Percentiles rank a stretch among this genome's conserved stretches.
Conservation (phyloP, 2,113 vertebrate species). For the Antechinus stuartii region DNA sequence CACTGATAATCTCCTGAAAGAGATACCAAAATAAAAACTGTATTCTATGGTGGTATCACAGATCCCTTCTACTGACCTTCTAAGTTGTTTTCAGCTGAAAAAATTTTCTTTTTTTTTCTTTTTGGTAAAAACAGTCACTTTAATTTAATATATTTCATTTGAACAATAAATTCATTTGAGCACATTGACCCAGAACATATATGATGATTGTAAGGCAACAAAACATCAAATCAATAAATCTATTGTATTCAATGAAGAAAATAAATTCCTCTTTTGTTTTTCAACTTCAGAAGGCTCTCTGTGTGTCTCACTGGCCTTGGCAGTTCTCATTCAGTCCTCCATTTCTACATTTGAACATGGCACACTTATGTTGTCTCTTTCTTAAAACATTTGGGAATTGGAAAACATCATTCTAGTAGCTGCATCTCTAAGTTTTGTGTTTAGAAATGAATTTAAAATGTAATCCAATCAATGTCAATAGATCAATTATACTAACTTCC, state of each 20-base stretch:
- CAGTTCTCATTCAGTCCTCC: slow-evolving; percentile 81
- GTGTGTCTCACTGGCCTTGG: slow-evolving; percentile 77
- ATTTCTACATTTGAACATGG: slow-evolving; percentile 81
- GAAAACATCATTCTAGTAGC: slow-evolving; percentile 87
- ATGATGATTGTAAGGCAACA: slow-evolving; percentile 87
- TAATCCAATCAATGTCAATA: slow-evolving; percentile 86
- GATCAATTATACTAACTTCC: slow-evolving; percentile 91
- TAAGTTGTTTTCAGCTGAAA: no score
- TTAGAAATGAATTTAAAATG: slow-evolving; percentile 88
- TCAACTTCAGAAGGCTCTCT: slow-evolving; percentile 80
- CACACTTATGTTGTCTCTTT: slow-evolving; percentile 71
- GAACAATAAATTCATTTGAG: slow-evolving; percentile 84
- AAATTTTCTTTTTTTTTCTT: slow-evolving; percentile 75
- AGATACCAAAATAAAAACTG: no score
- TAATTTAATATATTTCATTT: slow-evolving; percentile 83
- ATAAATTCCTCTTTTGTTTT: slow-evolving; percentile 83
- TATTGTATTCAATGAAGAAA: slow-evolving; percentile 92
- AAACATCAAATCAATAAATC: slow-evolving; percentile 90
- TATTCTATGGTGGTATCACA: no score
- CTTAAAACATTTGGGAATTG: slow-evolving; percentile 82
- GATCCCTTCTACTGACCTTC: no score
- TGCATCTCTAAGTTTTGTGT: slow-evolving; percentile 86
- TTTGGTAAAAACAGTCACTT: slow-evolving; percentile 86
- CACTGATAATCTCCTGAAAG: no score
- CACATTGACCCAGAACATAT: slow-evolving; percentile 84